These are phyloP conservation scores for Fistularia tabacaria DNA, from an alignment of 2,797 vertebrate species.

Conservation along the genomic window DNA sequence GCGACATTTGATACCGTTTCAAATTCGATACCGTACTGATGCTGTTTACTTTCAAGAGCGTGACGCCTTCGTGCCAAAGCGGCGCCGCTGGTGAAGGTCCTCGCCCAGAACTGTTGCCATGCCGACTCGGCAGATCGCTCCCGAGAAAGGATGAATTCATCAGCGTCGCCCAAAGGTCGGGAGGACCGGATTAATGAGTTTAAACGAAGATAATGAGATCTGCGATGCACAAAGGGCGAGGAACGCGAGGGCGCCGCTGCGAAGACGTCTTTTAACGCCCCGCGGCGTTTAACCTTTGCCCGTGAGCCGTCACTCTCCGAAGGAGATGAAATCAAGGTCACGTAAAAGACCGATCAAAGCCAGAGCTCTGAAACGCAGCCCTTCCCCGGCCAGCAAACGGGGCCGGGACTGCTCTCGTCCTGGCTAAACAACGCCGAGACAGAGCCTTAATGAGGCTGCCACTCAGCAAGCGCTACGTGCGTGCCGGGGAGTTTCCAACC, in stretches of 20 bases:
- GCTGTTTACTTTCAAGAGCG: no score
- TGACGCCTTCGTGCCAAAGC: no score
- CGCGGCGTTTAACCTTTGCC: no score
- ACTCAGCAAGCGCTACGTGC: constrained; percentile 21
- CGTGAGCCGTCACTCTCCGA: not conserved
- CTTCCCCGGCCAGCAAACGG: constrained; percentile 35
- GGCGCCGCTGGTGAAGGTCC: no score
- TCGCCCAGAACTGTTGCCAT: no score
- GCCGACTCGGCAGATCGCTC: no score
- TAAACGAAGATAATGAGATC: no score
- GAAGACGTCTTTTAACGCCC: no score
- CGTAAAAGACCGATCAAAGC: constrained; percentile 7
- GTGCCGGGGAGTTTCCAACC: constrained; percentile 20
- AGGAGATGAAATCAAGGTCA: constrained; percentile 22
- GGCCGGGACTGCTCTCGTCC: constrained; percentile 24
- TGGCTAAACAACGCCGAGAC: constrained; percentile 31
- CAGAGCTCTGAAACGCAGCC: constrained; percentile 16
- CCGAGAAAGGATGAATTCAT: constrained; percentile 16
- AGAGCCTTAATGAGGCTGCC: constrained; percentile 34
- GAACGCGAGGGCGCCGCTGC: not conserved
- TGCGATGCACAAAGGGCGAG: no score
- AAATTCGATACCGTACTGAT: no score
- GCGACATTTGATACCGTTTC: no score
- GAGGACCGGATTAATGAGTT: not conserved
- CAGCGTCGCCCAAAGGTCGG: constrained; percentile 12